Conservation (phyloP, 2,113 vertebrate genomes). For the Mesitornis unicolor region DNA sequence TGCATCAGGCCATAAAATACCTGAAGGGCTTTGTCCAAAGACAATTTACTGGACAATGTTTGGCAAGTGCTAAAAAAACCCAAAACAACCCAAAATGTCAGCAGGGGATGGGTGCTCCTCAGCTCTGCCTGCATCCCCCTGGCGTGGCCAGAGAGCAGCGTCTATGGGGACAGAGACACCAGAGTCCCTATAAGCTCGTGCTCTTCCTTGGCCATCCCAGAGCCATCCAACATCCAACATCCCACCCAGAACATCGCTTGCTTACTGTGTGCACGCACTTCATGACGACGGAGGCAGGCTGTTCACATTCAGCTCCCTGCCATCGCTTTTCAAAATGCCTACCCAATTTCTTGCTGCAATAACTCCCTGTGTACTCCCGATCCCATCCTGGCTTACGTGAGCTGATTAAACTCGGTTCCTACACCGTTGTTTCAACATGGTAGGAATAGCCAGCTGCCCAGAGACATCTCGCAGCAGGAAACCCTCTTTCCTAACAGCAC, state of each 20-base stretch:
- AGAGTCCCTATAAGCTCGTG: not conserved
- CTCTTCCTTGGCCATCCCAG: not conserved
- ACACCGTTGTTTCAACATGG: not conserved
- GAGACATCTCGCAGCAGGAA: constrained; percentile 19
- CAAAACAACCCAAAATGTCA: too few species aligned
- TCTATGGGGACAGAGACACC: fast-evolving
- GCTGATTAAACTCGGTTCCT: not conserved
- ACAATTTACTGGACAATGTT: not conserved
- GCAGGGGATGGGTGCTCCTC: not conserved
- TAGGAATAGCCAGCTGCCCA: not conserved
- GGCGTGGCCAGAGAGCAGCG: not conserved
- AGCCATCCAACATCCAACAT: fast-evolving
- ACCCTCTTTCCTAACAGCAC: constrained; percentile 7
- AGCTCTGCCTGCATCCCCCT: not conserved
- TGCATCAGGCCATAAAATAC: too few species aligned
- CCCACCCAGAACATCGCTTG: not conserved
- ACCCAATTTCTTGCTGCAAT: not conserved
- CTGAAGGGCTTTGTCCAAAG: not conserved
- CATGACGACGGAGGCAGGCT: not conserved
- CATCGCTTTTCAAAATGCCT: not conserved
- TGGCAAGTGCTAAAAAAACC: not conserved
- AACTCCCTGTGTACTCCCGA: not conserved
- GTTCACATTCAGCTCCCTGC: not conserved
- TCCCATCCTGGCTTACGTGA: not conserved
- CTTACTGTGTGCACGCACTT: not conserved